Base-by-base conservation (phyloP, 1,140 invertebrate genomes). In the Drosophila quadrilineata region DNA sequence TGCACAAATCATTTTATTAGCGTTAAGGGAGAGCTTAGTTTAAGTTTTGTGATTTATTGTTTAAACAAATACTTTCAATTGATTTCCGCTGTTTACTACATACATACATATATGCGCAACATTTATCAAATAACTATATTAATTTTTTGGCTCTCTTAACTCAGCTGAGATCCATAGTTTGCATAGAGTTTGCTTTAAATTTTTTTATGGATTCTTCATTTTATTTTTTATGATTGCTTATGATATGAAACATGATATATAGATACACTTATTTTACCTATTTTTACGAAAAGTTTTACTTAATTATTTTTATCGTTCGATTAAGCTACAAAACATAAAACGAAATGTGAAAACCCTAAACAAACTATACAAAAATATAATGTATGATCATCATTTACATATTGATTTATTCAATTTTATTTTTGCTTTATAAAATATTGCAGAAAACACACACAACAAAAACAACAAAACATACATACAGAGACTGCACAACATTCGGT, bases 1-100 rank as follows among this genome's bases (percentile, higher is more conserved):
- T 43, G 41, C n/a, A 40, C 29, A 45, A 26, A 46, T 36, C 43
- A 75, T 77, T 84, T 63, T 63, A 56, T 50, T 82, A 82, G 73
- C 58, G 35, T 82, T n/a, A n/a, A n/a, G n/a, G n/a, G n/a, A 84
- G 77, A 70, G 68, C 59, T 69, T 84, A 85, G 73, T 46, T 68
- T 87, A 87, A 82, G 73, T 87, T 87, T 87, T 87, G 82, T 87
- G 82, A 87, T 87, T 87, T 87, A 87, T 87, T 82, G 63, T 87
- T 87, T 87, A 87, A 87, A 82, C 75, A 45, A 69, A 31, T 52
- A 35, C 26, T 70, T 49, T 76, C 38, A 62, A 54, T 77, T 73
- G 53, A 45, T 66, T 59, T 59, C 56, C 53, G 59, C 33, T 53
- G 62, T 68, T 67, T 65, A 53, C 49, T 56, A 5, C 17, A 22